Conservation (phyloP, 1,140 invertebrate genomes). For the Calephelis nemesis region DNA sequence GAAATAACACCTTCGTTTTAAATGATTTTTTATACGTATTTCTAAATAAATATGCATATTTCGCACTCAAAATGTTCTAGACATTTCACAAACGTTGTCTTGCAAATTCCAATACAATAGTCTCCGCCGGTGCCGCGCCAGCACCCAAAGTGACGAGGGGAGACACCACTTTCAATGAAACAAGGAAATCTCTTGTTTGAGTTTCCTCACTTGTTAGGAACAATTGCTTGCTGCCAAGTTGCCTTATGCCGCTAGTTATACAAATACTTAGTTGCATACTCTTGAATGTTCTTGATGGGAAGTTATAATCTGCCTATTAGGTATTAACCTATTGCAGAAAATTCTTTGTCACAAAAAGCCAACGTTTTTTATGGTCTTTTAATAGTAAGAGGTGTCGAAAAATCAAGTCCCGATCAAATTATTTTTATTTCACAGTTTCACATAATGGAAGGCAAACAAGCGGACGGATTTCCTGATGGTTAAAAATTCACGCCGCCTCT, state of each 20-base stretch:
- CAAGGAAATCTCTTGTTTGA: conserved; percentile 61
- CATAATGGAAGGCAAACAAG: no score
- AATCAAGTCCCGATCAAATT: no score
- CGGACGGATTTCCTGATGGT: no score
- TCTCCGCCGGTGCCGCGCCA: conserved; percentile 43
- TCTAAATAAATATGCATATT: background rate
- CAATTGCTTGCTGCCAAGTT: conserved; percentile 33
- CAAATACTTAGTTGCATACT: background rate
- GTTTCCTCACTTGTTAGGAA: conserved; percentile 53
- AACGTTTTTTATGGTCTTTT: no score
- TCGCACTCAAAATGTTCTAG: background rate
- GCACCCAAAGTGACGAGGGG: conserved; percentile 59
- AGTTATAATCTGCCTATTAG: background rate
- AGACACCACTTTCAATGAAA: conserved; percentile 65
- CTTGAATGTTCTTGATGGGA: background rate
- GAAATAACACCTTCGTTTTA: no score
- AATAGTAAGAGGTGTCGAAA: no score
- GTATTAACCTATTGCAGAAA: background rate
- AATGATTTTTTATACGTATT: background rate
- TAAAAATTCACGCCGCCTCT: no score
- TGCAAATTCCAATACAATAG: conserved; percentile 51
- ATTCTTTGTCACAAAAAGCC: no score
- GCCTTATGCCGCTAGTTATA: conserved; percentile 2
- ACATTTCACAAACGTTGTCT: conserved; percentile 26
- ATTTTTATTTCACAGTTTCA: no score